Evolutionary conservation across 2,888 invertebrate genomes (phyloP), one percentile per base, ranked within the genome.

Genomic region (Perizoma flavofasciatum): DNA sequence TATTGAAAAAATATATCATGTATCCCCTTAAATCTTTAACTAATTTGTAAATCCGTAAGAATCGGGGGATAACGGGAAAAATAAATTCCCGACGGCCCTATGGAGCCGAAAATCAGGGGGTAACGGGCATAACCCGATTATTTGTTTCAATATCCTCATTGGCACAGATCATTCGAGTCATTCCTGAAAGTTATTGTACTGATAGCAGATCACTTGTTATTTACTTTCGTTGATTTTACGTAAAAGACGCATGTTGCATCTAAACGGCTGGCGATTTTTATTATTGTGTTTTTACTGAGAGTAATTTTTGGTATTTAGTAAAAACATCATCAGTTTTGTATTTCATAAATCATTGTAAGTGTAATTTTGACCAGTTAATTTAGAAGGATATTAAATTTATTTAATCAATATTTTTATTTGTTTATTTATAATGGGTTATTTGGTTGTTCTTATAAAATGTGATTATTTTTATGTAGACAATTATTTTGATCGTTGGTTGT

Each of bases 341-440:
- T 40, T 55, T 57, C 47, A 61, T 39, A 6, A 40, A 49, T 52
- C 37, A 56, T 53, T 44, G 68, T 68, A 67, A 68, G 60, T 68
- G 68, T 51, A 68, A 67, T 65, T 68, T 68, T 68, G 68, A 67
- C 68, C 68, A 63, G 58, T 54, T 50, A 55, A 49, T 56, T 55
- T 49, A 50, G 61, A 67, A 68, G 68, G 61, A 63, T 68, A 68
- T 68, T 68, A 61, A 68, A 68, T 68, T 61, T 49, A 63, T 55
- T 51, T 48, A 48, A 50, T 40, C 37, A 6, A 41, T 56, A 39
- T 49, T 53, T 22, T 52, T 55, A 53, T 53, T 49, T 59, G 11
- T 59, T 59, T 55, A 59, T 55, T 59, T 56, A 32, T 48, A 54
- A 57, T 60, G 56, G 56, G 60, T 63, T 60, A 59, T 52, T 41